Evolutionary conservation across 2,113 vertebrate genomes (phyloP).

Genomic region (Alligator mississippiensis): DNA sequence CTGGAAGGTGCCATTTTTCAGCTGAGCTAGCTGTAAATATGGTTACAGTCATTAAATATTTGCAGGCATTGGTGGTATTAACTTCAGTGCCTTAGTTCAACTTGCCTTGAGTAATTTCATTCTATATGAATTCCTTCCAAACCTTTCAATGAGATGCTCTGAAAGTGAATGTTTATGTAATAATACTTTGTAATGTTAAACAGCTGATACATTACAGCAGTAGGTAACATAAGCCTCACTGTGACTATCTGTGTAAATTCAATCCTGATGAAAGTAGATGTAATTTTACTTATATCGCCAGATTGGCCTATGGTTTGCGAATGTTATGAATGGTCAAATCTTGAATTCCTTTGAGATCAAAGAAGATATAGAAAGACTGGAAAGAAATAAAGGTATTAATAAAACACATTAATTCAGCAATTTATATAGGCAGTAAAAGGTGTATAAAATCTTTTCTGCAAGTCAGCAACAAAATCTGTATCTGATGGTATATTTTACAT

Average conservation of each 20-base stretch:
- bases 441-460: slow-evolving; percentile 54
- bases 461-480: slow-evolving; percentile 65
- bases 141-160: slow-evolving; percentile 64
- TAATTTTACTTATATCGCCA: neutral
- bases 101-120: slow-evolving; percentile 64
- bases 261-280: slow-evolving; percentile 67
- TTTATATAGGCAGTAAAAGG: slow-evolving; percentile 69
- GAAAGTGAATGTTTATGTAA: slow-evolving; percentile 70
- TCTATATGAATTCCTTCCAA: slow-evolving; percentile 59
- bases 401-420: slow-evolving; percentile 67
- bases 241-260: neutral
- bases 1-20: slow-evolving; percentile 58
- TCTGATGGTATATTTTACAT: slow-evolving; percentile 62
- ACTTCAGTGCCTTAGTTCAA: slow-evolving; percentile 38
- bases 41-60: slow-evolving; percentile 48
- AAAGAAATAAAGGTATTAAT: slow-evolving; percentile 61
- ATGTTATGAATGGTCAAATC: slow-evolving; percentile 43
- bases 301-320: slow-evolving; percentile 55
- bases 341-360: neutral
- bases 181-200: slow-evolving; percentile 64
- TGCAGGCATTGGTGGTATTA: slow-evolving; percentile 45
- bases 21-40: slow-evolving; percentile 61
- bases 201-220: slow-evolving; percentile 57
- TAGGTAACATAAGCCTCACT: slow-evolving; percentile 12
- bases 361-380: neutral